Conservation (phyloP, 2,888 invertebrate genomes). For the Pyrrhosoma nymphula region DNA sequence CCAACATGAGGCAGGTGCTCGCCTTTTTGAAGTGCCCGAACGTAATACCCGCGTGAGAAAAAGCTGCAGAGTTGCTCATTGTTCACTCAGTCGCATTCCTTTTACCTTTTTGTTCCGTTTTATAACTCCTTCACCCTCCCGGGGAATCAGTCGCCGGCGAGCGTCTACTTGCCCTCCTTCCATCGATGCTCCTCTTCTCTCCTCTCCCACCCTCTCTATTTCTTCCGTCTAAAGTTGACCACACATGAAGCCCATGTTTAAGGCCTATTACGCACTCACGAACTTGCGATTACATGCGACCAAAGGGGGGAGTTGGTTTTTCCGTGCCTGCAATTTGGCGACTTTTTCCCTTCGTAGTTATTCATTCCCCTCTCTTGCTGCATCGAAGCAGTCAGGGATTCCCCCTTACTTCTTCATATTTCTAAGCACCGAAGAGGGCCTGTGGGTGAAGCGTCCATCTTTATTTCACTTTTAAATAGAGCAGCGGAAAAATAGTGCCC, state of each 20-base stretch:
- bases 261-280: conserved; percentile 22
- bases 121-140: background rate
- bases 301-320: background rate
- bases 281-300: conserved; percentile 12
- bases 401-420: background rate
- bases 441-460: background rate
- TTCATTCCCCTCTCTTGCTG: background rate
- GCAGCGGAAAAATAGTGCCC: background rate
- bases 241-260: conserved; percentile 39
- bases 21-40: conserved; percentile 19
- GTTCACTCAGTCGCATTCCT: conserved; percentile 21
- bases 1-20: background rate
- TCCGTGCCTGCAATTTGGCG: background rate
- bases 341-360: background rate
- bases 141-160: background rate
- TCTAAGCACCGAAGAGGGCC: background rate
- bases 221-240: background rate
- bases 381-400: background rate
- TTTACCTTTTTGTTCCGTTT: background rate
- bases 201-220: too few relatives aligned
- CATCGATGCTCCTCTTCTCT: background rate
- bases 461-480: background rate
- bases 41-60: background rate
- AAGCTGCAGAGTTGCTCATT: background rate
- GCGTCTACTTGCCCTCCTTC: background rate